phyloP scores from a whole-genome alignment of 2,888 invertebrate species.

The Lasioglossum leucozonium region DNA sequence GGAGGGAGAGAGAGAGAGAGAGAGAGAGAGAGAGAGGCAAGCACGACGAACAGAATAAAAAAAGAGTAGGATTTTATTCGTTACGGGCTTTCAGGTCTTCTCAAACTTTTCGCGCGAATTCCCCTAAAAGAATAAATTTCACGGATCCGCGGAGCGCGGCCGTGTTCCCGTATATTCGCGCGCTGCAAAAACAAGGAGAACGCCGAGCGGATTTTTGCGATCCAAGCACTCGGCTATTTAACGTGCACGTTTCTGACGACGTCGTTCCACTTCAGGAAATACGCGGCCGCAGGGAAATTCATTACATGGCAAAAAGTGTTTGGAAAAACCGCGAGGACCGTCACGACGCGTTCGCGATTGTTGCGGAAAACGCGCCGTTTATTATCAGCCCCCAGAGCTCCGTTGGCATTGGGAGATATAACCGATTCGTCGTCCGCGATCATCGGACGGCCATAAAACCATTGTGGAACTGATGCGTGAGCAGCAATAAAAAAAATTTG shows the following conservation, averaged over 20 bases:
- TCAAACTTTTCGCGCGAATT: slow-evolving; percentile 25
- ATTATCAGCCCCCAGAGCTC: neutral
- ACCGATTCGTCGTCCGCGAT: neutral
- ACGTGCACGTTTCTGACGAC: slow-evolving; percentile 1
- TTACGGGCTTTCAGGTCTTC: neutral
- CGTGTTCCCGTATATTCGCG: too few relatives aligned
- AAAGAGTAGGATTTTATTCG: slow-evolving; percentile 4
- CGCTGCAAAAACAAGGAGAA: neutral
- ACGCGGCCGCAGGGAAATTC: slow-evolving; percentile 7
- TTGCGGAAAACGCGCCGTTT: neutral
- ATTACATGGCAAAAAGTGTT: slow-evolving; percentile 1
- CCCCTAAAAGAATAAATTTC: slow-evolving; percentile 19
- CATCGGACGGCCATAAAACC: neutral
- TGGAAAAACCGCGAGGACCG: neutral
- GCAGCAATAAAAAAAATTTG: neutral
- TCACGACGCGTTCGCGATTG: neutral
- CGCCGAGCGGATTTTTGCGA: slow-evolving; percentile 1
- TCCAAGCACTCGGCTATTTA: slow-evolving; percentile 1
- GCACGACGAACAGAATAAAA: neutral
- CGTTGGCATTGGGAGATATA: neutral
- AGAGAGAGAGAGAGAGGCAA: neutral
- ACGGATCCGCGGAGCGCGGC: neutral
- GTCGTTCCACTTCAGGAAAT: slow-evolving; percentile 23
- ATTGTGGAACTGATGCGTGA: neutral
- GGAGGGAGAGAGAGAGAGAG: neutral